These are phyloP conservation scores for Oedothorax gibbosus DNA, from an alignment of 1,140 invertebrate species.

Conservation along the genomic window DNA sequence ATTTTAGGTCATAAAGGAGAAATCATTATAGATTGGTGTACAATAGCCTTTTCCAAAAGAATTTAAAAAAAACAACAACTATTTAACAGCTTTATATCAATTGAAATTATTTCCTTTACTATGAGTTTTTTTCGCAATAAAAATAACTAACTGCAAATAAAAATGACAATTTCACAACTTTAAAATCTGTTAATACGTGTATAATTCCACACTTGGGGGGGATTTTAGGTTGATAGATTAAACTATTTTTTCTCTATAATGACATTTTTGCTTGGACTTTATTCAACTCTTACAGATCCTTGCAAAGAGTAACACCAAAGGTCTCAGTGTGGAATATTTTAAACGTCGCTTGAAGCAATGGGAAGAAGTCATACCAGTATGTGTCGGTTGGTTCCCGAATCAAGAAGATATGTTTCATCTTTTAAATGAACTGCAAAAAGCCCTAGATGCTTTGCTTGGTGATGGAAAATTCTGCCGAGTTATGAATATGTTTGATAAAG, in stretches of 20 bases:
- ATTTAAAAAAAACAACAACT: no score
- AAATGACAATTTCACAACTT: no score
- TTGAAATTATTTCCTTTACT: no score
- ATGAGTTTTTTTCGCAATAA: no score
- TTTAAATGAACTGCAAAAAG: conserved; percentile 2
- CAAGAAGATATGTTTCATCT: conserved; percentile 4
- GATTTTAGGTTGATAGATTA: neutral
- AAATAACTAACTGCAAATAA: no score
- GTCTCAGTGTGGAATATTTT: conserved; percentile 30
- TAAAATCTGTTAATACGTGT: no score
- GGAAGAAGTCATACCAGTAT: conserved; percentile 39
- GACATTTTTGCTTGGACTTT: neutral
- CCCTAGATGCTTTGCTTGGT: conserved; percentile 10
- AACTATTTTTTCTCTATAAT: conserved; percentile 2
- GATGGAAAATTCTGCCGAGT: conserved; percentile 43
- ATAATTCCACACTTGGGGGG: no score
- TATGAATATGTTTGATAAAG: conserved; percentile 32
- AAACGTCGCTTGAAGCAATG: conserved; percentile 37
- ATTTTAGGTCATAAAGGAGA: no score
- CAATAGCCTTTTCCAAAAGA: no score
- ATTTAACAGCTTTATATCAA: no score
- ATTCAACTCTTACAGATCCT: conserved; percentile 28
- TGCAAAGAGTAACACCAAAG: conserved; percentile 40
- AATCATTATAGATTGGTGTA: no score
- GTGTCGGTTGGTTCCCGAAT: conserved; percentile 41